Evolutionary conservation across 2,888 invertebrate species (phyloP), one percentile per base, ranked within the genome.

Genomic region (Eristalis arbustorum): DNA sequence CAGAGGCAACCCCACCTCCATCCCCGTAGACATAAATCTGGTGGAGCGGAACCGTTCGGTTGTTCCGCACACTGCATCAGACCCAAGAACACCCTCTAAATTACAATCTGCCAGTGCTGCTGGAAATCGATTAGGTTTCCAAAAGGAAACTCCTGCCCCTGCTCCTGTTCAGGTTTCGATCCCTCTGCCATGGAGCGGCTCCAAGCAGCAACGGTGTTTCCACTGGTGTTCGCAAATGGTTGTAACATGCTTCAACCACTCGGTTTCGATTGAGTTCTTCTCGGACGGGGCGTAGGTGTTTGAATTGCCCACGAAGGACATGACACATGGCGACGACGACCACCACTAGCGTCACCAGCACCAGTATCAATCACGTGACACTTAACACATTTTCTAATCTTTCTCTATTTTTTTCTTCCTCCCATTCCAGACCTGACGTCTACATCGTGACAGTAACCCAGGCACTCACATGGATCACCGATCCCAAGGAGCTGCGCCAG

Each of bases 391-490:
- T 78, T 78, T 22, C 63, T 78, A 68, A 80, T 73, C 80, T 49
- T 62, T 37, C 59, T 56, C 13, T n/a, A 64, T 56, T 56, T 66
- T 56, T 34, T 40, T 75, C 25, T 83, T 42, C 72, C 28, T 89
- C 49, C 89, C 78, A 89, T 93, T 93, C 56, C 93, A 98, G 98
- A 89, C 95, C 96, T 71, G 97, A 98, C 91, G 97, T 98, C 10
- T 97, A 96, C 94, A 96, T 97, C 90, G 96, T 98, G 37, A 97
- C 98, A 3, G 94, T 95, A 37, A 97, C 98, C 0, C 97, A 98
- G 94, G 96, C 96, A n/a, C 93, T 98, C 79, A 96, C 97, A 57
- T 98, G 97, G 96, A 96, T 98, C 92, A 97, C 97, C 0, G 97
- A 98, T 90, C 98, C 98, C 0, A 96, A 95, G 90, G 94, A 96